These are phyloP conservation scores for Gasterosteus nipponicus DNA, from an alignment of 2,113 vertebrate genomes.

Conservation along the genomic window DNA sequence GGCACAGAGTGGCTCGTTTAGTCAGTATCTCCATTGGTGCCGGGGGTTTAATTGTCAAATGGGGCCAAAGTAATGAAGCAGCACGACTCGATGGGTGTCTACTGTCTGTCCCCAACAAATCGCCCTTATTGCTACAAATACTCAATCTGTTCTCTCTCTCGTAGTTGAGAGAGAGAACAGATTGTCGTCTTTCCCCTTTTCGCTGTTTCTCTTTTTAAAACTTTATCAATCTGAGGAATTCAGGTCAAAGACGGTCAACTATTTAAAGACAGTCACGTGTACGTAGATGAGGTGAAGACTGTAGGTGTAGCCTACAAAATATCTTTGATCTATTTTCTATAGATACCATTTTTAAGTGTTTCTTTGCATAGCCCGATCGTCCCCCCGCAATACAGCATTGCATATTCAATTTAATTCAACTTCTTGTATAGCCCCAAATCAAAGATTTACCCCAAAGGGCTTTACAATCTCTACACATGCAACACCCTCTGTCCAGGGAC, in stretches of 20 bases:
- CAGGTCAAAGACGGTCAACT: not conserved
- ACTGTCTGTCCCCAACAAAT: constrained; percentile 40
- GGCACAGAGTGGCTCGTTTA: constrained; percentile 60
- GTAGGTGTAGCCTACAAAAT: not conserved
- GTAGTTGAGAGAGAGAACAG: not conserved
- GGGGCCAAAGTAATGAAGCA: constrained; percentile 71
- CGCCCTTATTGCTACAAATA: not conserved
- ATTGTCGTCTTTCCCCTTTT: not conserved
- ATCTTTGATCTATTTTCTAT: constrained; percentile 10
- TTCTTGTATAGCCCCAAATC: too few species aligned
- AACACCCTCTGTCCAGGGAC: too few species aligned
- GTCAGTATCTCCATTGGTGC: constrained; percentile 70
- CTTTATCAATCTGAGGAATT: not conserved
- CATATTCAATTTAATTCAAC: not conserved
- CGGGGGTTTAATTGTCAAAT: constrained; percentile 72
- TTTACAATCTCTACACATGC: too few species aligned
- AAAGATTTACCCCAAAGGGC: too few species aligned
- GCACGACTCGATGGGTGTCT: constrained; percentile 59
- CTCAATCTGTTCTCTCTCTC: not conserved
- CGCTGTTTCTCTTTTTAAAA: not conserved
- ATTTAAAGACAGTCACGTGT: not conserved
- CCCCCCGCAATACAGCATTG: not conserved
- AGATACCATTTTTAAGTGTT: not conserved
- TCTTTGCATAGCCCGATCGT: not conserved
- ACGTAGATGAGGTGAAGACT: not conserved